phyloP scores from a whole-genome alignment of 2,797 vertebrate species.

The Euphonia xanthogaster region DNA sequence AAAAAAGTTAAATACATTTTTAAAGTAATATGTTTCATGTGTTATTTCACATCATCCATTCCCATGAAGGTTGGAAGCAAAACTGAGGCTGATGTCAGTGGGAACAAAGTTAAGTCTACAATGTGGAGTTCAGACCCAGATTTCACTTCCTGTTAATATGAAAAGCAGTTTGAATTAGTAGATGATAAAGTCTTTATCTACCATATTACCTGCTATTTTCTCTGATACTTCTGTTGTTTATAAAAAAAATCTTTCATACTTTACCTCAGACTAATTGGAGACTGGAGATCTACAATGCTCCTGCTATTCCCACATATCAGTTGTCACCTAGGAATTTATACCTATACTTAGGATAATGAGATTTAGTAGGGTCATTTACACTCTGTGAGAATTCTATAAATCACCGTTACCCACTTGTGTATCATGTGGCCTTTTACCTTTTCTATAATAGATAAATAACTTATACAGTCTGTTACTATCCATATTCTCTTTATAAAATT shows the following conservation, averaged over 20 bases:
- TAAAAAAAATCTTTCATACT: constrained; percentile 16
- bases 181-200: constrained; percentile 54
- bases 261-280: constrained; percentile 55
- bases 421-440: constrained; percentile 28
- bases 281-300: constrained; percentile 45
- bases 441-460: constrained; percentile 7
- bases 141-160: constrained; percentile 45
- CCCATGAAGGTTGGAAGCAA: background rate
- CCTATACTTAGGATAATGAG: constrained; percentile 65
- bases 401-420: constrained; percentile 23
- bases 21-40: constrained; percentile 42
- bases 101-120: background rate
- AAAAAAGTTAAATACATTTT: constrained; percentile 16
- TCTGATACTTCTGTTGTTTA: constrained; percentile 1
- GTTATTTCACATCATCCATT: constrained; percentile 1
- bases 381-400: constrained; percentile 51
- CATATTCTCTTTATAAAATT: constrained; percentile 1
- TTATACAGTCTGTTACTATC: background rate
- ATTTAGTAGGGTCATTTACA: constrained; percentile 61
- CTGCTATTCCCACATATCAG: constrained; percentile 52
- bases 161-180: constrained; percentile 54
- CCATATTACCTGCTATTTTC: background rate
- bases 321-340: constrained; percentile 68
- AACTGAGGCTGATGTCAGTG: background rate
- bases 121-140: background rate